Evolutionary conservation across 1,140 invertebrate genomes (phyloP).

Genomic region (Neomicropteryx cornuta): DNA sequence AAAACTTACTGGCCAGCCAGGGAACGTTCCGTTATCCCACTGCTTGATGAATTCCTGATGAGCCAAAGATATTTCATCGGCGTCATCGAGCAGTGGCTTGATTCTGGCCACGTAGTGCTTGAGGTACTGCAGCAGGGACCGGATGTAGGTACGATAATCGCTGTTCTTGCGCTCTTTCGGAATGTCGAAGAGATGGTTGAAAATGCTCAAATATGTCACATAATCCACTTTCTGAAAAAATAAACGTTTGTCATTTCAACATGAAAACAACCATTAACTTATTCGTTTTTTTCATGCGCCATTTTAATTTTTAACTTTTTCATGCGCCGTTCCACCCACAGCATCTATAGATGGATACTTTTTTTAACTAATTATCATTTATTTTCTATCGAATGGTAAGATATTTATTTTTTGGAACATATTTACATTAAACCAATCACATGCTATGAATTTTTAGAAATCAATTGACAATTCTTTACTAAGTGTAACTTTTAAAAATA

Average conservation of each 20-base stretch:
- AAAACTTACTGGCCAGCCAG: conserved; percentile 79
- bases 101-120: conserved; percentile 75
- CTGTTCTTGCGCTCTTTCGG: conserved; percentile 89
- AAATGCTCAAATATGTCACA: conserved; percentile 85
- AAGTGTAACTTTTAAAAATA: no score
- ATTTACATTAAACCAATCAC: not conserved
- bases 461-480: no score
- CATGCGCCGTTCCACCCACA: no score
- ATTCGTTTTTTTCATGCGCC: no score
- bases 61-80: conserved; percentile 64
- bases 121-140: conserved; percentile 78
- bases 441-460: no score
- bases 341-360: no score
- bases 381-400: no score
- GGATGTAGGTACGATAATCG: conserved; percentile 85
- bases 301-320: no score
- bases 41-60: conserved; percentile 76
- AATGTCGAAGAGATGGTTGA: conserved; percentile 95
- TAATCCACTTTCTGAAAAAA: conserved; percentile 85
- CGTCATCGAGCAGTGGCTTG: conserved; percentile 84
- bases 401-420: no score
- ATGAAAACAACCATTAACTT: no score
- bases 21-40: conserved; percentile 83
- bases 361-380: no score
- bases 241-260: no score